Percentiles rank a stretch among this genome's conserved stretches.
phyloP scores from a whole-genome alignment of 2,797 vertebrate genomes.

The Gallirallus australis region DNA sequence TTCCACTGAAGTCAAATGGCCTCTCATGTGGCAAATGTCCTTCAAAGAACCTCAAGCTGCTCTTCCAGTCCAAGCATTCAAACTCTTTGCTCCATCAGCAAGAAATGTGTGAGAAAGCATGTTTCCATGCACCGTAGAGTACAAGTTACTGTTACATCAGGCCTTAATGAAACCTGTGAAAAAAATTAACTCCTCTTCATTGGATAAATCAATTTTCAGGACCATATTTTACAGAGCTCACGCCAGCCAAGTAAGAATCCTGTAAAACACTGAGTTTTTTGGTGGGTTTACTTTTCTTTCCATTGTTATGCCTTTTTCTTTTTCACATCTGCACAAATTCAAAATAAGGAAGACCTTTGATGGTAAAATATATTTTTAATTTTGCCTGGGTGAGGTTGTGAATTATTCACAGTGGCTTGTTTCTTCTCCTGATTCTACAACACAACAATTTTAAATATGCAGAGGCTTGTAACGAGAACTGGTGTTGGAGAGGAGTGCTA shows the following conservation, averaged over 20 bases:
- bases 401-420: conserved; percentile 78
- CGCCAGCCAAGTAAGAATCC: background rate
- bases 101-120: background rate
- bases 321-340: conserved; percentile 13
- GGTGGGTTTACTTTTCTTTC: background rate
- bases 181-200: background rate
- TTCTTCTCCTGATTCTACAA: conserved; percentile 71
- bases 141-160: background rate
- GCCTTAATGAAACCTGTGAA: background rate
- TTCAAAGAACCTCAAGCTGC: conserved; percentile 6
- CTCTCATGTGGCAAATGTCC: background rate
- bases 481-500: conserved; percentile 28
- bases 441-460: conserved; percentile 78
- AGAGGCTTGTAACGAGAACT: conserved; percentile 46
- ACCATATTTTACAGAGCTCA: background rate
- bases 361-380: conserved; percentile 83
- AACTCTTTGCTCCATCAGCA: background rate
- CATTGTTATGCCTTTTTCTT: background rate
- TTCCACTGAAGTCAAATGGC: background rate
- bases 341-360: conserved; percentile 50
- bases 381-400: conserved; percentile 67
- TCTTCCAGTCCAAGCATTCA: background rate
- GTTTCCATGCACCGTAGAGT: background rate
- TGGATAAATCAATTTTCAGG: background rate
- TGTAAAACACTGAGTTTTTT: background rate